Evolutionary conservation across 2,113 vertebrate genomes (phyloP), one percentile per base, ranked within the genome.

Genomic region (Nothoprocta pentlandii): DNA sequence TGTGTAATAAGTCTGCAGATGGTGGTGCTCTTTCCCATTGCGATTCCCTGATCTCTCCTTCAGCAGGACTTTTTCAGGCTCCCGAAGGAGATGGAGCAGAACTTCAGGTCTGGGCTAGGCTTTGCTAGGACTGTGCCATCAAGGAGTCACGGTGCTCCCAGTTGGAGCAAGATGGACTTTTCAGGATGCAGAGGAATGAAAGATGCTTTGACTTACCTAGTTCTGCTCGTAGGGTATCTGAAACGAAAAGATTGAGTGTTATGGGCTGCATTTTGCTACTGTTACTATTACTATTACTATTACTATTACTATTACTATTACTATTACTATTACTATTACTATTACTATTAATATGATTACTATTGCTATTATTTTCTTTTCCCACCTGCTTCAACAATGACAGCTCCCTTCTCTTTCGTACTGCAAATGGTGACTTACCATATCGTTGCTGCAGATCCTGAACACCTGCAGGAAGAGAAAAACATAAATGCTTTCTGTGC

Each of bases 371-470:
- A 22, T 49, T 54, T 56, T 56, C 8, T 56, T 56, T 30, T 16
- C 8, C 13, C 26, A 8, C 53, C 28, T 15, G 8, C 53, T 56
- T 30, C 26, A 56, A 9, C 39, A 28, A 7, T 12, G 39, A 12
- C 62, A 67, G 5, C 30, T 34, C 30, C 49, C 62, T 11, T 54
- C 25, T 30, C 23, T 28, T 56, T 67, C 16, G 22, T 42, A 44
- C 39, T 26, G 4, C 19, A 28, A 44, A 42, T 44, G 22, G 30
- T 67, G 16, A 56, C 78, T 67, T 56, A 80, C 63, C 39, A 2
- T 6, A 30, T 30, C 8, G 39, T 28, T 0, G 3, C 51, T 34
- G 14, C 49, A 80, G 39, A 1, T 12, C 10, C 0, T 7, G 9
- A 7, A 3, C 15, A 1, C 8, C 63, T 80, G 63, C 51, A 68